Evolutionary conservation across 2,113 vertebrate genomes (phyloP).

Genomic region (Mormyrus lacerda): DNA sequence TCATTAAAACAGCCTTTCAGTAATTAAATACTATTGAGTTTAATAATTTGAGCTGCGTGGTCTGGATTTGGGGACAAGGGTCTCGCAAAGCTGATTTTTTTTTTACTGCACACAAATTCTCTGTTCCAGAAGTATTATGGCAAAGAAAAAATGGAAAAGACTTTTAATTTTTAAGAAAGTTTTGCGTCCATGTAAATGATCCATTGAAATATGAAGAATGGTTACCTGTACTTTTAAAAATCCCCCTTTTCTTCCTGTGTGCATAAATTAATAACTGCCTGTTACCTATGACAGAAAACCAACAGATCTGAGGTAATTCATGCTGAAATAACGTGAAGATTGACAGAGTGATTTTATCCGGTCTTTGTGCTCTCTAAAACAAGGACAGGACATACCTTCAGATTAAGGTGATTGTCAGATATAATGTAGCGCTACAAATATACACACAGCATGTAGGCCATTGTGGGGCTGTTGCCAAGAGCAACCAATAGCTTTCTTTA

Average conservation of each 20-base stretch:
- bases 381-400: background rate
- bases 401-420: background rate
- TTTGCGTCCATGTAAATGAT: background rate
- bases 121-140: background rate
- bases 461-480: constrained; percentile 20
- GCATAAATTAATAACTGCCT: background rate
- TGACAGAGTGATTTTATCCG: background rate
- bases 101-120: background rate
- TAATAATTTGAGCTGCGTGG: background rate
- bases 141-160: background rate
- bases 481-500: constrained; percentile 25
- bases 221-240: background rate
- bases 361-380: background rate
- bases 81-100: background rate
- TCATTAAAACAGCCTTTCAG: background rate
- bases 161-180: background rate
- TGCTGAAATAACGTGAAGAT: background rate
- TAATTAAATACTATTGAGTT: background rate
- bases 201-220: background rate
- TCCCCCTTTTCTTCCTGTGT: background rate
- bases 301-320: background rate
- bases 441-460: background rate
- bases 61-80: background rate
- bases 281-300: background rate
- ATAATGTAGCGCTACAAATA: background rate